phyloP scores from a whole-genome alignment of 92 coral and sea anemone genomes.

The Porites cylindrica region DNA sequence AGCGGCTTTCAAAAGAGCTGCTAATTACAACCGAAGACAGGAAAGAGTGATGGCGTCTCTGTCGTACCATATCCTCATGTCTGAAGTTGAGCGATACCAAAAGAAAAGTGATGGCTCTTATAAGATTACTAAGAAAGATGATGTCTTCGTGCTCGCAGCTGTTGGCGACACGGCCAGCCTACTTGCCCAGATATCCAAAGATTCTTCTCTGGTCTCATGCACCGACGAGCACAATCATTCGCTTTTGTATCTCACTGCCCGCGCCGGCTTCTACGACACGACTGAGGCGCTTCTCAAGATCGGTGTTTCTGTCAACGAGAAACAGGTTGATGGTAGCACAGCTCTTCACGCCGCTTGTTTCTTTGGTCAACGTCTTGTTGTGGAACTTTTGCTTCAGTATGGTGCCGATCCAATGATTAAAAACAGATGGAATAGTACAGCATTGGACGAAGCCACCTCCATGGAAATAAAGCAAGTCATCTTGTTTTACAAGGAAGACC shows the following conservation, averaged over 20 bases:
- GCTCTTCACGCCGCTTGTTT: conserved; percentile 76
- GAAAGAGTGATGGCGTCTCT: conserved; percentile 62
- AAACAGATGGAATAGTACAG: conserved; percentile 49
- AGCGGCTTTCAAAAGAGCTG: no score
- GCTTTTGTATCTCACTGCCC: conserved; percentile 62
- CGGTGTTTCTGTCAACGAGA: conserved; percentile 53
- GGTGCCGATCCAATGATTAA: conserved; percentile 61
- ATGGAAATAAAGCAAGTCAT: conserved; percentile 31
- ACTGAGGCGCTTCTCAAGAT: conserved; percentile 45
- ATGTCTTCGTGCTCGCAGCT: conserved; percentile 62
- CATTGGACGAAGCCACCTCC: conserved; percentile 47
- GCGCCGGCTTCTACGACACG: conserved; percentile 72
- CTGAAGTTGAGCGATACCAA: conserved; percentile 37
- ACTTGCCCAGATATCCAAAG: background rate
- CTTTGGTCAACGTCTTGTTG: conserved; percentile 58
- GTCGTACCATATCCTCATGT: conserved; percentile 56
- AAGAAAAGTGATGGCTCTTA: background rate
- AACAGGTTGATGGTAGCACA: conserved; percentile 66
- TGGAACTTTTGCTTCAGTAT: conserved; percentile 56
- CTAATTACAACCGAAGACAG: no score
- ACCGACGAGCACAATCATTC: conserved; percentile 61
- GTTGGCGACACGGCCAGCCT: conserved; percentile 61
- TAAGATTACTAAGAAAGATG: conserved; percentile 15
- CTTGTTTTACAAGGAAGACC: conserved; percentile 48
- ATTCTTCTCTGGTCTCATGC: background rate